Conservation (phyloP, 23 tunicate genomes). For the Styela plicata region DNA sequence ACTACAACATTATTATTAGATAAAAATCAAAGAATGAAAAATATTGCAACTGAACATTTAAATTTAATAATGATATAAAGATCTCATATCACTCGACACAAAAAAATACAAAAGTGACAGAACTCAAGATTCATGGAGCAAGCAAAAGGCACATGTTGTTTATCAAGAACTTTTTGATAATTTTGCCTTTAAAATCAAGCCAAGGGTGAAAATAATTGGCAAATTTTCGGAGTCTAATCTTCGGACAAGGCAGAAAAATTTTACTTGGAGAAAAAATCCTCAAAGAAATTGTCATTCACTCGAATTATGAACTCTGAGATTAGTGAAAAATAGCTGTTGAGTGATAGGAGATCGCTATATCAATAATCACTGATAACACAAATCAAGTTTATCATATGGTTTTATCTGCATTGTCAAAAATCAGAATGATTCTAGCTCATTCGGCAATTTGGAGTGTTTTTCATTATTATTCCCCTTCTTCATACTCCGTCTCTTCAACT, state of each 20-base stretch:
- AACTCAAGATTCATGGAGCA: background rate
- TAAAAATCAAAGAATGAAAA: background rate
- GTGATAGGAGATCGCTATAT: background rate
- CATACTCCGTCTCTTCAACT: conserved; percentile 29
- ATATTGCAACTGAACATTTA: background rate
- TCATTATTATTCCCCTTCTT: background rate
- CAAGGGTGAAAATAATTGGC: too few species aligned
- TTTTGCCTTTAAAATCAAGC: too few species aligned
- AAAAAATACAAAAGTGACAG: background rate
- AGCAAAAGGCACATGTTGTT: background rate
- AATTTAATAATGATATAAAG: background rate
- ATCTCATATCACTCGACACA: background rate
- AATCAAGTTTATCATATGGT: conserved; percentile 2
- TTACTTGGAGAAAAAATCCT: too few species aligned
- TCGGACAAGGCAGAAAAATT: too few species aligned
- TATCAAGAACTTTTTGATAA: too few species aligned
- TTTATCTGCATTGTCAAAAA: background rate
- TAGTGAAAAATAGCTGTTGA: too few species aligned
- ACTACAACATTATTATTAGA: background rate
- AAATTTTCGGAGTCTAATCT: too few species aligned
- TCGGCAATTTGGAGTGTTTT: background rate
- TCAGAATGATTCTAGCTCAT: background rate
- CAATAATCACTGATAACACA: background rate
- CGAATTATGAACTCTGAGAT: too few species aligned
- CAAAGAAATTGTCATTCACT: too few species aligned